These are phyloP conservation scores for Pentalonia nigronervosa DNA, from an alignment of 1,140 invertebrate species.

Conservation along the genomic window DNA sequence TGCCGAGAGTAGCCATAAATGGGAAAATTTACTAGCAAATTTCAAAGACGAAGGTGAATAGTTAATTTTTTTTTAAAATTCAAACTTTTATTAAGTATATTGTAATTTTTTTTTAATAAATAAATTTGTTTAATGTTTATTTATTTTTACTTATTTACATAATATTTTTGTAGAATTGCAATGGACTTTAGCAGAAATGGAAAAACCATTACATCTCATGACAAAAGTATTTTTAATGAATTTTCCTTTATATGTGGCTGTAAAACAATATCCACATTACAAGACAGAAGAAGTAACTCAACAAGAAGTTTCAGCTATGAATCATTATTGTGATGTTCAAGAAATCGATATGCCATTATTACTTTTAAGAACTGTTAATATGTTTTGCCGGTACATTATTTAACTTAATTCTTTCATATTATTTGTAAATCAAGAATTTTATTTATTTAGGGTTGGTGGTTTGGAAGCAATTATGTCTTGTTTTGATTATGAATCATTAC, in stretches of 20 bases:
- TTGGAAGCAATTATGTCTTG: slow-evolving; percentile 84
- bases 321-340: slow-evolving; percentile 87
- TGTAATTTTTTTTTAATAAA: not conserved
- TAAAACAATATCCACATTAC: slow-evolving; percentile 82
- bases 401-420: not conserved
- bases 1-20: slow-evolving; percentile 45
- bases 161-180: slow-evolving; percentile 59
- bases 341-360: slow-evolving; percentile 91
- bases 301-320: slow-evolving; percentile 78
- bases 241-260: slow-evolving; percentile 91
- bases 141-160: not conserved
- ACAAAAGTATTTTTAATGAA: slow-evolving; percentile 85
- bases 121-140: not conserved
- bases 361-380: slow-evolving; percentile 85
- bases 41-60: slow-evolving; percentile 45
- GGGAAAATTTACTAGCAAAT: slow-evolving; percentile 52
- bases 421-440: slow-evolving; percentile 67
- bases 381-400: slow-evolving; percentile 75
- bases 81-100: not conserved
- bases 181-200: slow-evolving; percentile 79
- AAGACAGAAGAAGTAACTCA: slow-evolving; percentile 80
- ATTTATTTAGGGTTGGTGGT: slow-evolving; percentile 89
- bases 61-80: not conserved
- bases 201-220: slow-evolving; percentile 79
- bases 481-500: slow-evolving; percentile 80